These are phyloP conservation scores for Sphenodon punctatus DNA, from an alignment of 2,797 vertebrate species.

Conservation along the genomic window DNA sequence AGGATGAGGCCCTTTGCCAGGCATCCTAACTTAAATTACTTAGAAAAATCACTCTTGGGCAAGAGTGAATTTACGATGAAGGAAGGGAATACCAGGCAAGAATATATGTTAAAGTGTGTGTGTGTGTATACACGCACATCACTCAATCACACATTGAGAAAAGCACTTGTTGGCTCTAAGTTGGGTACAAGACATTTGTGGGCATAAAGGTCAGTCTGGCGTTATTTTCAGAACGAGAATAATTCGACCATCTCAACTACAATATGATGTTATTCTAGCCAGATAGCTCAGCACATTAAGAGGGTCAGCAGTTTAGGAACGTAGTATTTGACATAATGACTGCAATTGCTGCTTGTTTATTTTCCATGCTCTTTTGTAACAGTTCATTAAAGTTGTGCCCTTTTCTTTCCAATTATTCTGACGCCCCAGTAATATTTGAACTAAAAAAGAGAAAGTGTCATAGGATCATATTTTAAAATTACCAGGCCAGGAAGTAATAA, in stretches of 20 bases:
- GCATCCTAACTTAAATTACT: neutral
- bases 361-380: conserved; percentile 38
- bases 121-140: conserved; percentile 29
- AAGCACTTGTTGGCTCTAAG: conserved; percentile 31
- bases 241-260: conserved; percentile 27
- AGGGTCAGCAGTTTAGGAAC: conserved; percentile 29
- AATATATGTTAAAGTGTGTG: neutral
- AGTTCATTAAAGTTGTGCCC: conserved; percentile 50
- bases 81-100: neutral
- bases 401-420: conserved; percentile 43
- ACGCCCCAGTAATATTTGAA: conserved; percentile 12
- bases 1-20: neutral
- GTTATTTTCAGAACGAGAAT: conserved; percentile 1
- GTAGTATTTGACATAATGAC: conserved; percentile 28
- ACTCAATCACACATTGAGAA: conserved; percentile 25
- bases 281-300: neutral
- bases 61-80: neutral
- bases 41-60: neutral
- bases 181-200: conserved; percentile 9
- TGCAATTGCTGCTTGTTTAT: conserved; percentile 23
- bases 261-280: neutral
- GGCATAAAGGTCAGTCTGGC: conserved; percentile 2
- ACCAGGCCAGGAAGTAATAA: conserved; percentile 7
- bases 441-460: neutral
- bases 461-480: conserved; percentile 1